These are phyloP conservation scores for Notolabrus celidotus DNA, from an alignment of 2,797 vertebrate species.

Conservation along the genomic window DNA sequence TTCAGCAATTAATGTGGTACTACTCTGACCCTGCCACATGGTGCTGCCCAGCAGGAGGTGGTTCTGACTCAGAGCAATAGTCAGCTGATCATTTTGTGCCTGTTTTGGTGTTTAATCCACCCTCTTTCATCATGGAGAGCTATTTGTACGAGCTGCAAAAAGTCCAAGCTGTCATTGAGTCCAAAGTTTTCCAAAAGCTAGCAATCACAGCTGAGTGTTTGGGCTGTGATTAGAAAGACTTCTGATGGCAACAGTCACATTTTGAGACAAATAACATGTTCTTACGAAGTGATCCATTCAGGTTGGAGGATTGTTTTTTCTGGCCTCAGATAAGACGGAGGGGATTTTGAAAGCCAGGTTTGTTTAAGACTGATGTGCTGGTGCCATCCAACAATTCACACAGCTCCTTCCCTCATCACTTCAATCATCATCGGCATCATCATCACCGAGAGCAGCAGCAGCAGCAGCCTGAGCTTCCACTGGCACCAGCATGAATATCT, in stretches of 20 bases:
- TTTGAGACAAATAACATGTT: conserved; percentile 32
- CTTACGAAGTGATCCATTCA: conserved; percentile 16
- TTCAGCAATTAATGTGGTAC: not conserved
- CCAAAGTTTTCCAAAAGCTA: not conserved
- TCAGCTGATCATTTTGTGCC: not conserved
- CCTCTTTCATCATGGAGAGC: conserved; percentile 8
- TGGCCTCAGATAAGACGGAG: conserved; percentile 13
- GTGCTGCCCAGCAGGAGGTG: conserved; percentile 26
- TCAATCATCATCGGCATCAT: conserved; percentile 14
- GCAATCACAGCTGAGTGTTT: not conserved
- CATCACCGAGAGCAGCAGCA: conserved; percentile 6
- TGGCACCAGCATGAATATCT: conserved; percentile 1
- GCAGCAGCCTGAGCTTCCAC: conserved; percentile 1
- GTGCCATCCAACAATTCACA: conserved; percentile 16
- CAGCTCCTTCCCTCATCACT: conserved; percentile 17
- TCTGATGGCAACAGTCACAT: conserved; percentile 11
- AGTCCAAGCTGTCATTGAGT: conserved; percentile 18
- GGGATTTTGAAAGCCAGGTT: conserved; percentile 15
- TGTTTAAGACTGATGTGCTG: conserved; percentile 22
- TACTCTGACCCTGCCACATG: conserved; percentile 14
- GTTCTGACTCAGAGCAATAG: conserved; percentile 19
- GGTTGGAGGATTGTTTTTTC: conserved; percentile 27
- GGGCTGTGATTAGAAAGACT: not conserved
- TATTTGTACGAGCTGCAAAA: not conserved
- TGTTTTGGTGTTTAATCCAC: conserved; percentile 5